A percentile compares a stretch with the other conserved stretches of the same genome.
These are phyloP conservation scores for Plestiodon gilberti DNA, from an alignment of 2,113 vertebrate species.

Conservation along the genomic window DNA sequence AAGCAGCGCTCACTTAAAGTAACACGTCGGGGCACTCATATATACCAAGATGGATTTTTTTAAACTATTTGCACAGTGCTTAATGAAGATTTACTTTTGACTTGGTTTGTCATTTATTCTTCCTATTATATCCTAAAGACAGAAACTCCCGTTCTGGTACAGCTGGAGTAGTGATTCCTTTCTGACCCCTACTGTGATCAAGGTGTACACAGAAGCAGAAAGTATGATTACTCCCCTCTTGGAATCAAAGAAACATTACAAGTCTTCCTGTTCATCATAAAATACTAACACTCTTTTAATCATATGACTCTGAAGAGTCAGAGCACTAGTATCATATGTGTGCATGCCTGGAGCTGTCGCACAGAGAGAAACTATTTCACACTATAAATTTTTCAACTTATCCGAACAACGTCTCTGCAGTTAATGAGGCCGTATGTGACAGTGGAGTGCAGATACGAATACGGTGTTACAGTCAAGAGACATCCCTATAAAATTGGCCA, in stretches of 20 bases:
- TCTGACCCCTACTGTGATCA: slow-evolving; percentile 1
- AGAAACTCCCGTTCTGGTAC: neutral
- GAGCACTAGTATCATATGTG: neutral
- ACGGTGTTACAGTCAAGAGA: slow-evolving; percentile 9
- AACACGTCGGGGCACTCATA: too few relatives aligned
- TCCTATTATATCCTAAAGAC: neutral
- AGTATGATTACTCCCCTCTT: neutral
- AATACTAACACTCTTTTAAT: slow-evolving; percentile 14
- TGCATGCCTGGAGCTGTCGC: slow-evolving; percentile 27
- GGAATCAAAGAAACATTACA: neutral
- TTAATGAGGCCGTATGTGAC: slow-evolving; percentile 50
- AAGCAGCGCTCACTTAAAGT: too few relatives aligned
- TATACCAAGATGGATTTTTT: neutral
- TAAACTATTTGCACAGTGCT: neutral
- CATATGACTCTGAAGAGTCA: neutral
- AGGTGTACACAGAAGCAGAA: neutral
- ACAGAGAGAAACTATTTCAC: slow-evolving; percentile 30
- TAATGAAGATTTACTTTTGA: neutral
- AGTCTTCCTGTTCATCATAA: neutral
- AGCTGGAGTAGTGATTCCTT: neutral
- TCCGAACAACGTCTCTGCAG: slow-evolving; percentile 50
- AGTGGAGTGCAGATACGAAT: fast-evolving
- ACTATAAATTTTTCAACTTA: slow-evolving; percentile 17
- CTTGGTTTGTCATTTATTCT: neutral
- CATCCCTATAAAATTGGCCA: slow-evolving; percentile 23